These are phyloP conservation scores for Tolypeutes matacus DNA, from an alignment of 2,797 vertebrate species.

Conservation along the genomic window DNA sequence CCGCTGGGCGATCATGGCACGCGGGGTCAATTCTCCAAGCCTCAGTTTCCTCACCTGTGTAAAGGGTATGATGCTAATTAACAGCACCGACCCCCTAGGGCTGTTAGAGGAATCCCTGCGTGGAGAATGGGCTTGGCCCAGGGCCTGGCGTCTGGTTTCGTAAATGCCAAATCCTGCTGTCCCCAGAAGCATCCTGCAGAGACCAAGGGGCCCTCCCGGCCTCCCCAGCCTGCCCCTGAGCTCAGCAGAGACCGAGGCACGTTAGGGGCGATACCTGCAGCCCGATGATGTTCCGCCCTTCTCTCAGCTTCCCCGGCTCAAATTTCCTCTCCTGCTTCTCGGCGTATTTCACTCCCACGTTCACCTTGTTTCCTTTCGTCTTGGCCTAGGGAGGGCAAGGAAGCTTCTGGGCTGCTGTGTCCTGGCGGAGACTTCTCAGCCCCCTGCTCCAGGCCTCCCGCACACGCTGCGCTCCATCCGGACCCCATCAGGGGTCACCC, in stretches of 20 bases:
- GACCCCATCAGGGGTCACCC: too few species aligned
- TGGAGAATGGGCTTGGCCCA: not conserved
- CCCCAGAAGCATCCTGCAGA: not conserved
- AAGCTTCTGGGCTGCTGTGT: not conserved
- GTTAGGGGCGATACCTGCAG: conserved; percentile 90
- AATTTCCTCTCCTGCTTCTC: conserved; percentile 95
- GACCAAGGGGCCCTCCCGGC: not conserved
- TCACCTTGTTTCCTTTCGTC: conserved; percentile 94
- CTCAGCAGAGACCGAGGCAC: not conserved
- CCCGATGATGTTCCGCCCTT: conserved; percentile 95
- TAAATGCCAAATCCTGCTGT: not conserved
- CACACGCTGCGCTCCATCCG: not conserved
- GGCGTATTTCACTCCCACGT: conserved; percentile 94
- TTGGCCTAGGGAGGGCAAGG: conserved; percentile 89
- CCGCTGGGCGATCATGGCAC: not conserved
- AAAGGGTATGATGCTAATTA: not conserved
- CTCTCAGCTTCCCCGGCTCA: conserved; percentile 93
- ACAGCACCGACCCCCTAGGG: not conserved
- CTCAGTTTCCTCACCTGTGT: not conserved
- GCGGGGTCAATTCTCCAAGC: not conserved
- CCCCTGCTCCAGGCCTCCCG: not conserved
- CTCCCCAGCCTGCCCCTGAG: too few species aligned
- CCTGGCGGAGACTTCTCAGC: not conserved
- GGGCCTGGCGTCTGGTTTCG: not conserved
- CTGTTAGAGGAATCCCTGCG: not conserved